phyloP scores from a whole-genome alignment of 2,797 vertebrate genomes.

The Brachyrhaphis roseni region DNA sequence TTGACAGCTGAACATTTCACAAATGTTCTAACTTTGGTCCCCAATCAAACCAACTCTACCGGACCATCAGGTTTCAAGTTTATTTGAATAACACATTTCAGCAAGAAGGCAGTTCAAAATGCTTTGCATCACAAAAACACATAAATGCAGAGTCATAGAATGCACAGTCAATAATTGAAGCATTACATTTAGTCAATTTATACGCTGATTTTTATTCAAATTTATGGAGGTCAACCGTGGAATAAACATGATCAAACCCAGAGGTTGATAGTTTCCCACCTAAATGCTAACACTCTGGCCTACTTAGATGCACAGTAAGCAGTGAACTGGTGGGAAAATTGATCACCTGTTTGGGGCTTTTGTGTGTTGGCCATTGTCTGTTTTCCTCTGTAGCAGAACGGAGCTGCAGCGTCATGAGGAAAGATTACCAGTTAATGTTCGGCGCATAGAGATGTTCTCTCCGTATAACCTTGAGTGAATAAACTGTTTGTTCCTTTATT shows the following conservation, averaged over 20 bases:
- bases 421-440: not conserved
- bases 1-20: too few species aligned
- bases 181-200: not conserved
- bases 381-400: not conserved
- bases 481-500: not conserved
- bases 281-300: not conserved
- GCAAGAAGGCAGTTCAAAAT: too few species aligned
- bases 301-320: not conserved
- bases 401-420: conserved; percentile 2
- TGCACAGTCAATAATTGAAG: too few species aligned
- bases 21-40: too few species aligned
- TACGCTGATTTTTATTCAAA: not conserved
- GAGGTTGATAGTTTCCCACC: not conserved
- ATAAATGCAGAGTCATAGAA: too few species aligned
- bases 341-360: not conserved
- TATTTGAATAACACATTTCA: too few species aligned
- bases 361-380: not conserved
- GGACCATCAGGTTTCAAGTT: too few species aligned
- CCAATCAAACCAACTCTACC: too few species aligned
- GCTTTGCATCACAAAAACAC: too few species aligned
- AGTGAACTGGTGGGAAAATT: not conserved
- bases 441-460: not conserved
- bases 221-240: not conserved
- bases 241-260: not conserved
- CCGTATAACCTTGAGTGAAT: not conserved